These are phyloP conservation scores for Chamaetylas fuelleborni DNA, from an alignment of 2,113 vertebrate species.

Conservation along the genomic window DNA sequence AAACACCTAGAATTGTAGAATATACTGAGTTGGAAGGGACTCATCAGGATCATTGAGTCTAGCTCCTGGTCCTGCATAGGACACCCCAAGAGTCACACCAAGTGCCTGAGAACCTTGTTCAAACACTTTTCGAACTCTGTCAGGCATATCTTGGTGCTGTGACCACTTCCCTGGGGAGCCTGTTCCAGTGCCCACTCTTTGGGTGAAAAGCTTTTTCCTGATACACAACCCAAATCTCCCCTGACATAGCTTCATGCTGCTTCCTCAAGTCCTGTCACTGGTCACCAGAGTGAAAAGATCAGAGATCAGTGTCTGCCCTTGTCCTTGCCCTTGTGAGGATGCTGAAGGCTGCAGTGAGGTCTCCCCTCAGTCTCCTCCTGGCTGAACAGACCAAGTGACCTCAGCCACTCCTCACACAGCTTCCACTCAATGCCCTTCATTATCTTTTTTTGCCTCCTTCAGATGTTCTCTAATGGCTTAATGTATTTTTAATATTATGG, in stretches of 20 bases:
- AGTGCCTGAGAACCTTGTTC: not conserved
- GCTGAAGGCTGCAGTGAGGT: not conserved
- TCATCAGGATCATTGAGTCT: not conserved
- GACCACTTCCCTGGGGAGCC: not conserved
- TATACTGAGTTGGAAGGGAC: not conserved
- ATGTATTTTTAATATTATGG: not conserved
- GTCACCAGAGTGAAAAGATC: not conserved
- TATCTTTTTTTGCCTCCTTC: not conserved
- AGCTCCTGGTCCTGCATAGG: not conserved
- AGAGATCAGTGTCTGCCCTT: not conserved
- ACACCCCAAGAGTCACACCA: not conserved
- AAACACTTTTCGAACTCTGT: not conserved
- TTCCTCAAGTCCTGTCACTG: not conserved
- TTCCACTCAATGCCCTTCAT: not conserved
- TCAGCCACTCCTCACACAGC: fast-evolving
- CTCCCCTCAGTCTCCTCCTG: not conserved
- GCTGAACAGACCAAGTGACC: not conserved
- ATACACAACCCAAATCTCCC: not conserved
- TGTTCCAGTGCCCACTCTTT: not conserved
- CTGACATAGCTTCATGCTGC: not conserved
- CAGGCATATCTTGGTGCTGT: not conserved
- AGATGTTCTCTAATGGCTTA: not conserved
- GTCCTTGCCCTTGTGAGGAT: not conserved
- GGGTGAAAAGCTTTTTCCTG: not conserved
- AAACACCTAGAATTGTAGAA: not conserved